phyloP scores from a whole-genome alignment of 2,113 vertebrate genomes.

The Deroptyus accipitrinus region DNA sequence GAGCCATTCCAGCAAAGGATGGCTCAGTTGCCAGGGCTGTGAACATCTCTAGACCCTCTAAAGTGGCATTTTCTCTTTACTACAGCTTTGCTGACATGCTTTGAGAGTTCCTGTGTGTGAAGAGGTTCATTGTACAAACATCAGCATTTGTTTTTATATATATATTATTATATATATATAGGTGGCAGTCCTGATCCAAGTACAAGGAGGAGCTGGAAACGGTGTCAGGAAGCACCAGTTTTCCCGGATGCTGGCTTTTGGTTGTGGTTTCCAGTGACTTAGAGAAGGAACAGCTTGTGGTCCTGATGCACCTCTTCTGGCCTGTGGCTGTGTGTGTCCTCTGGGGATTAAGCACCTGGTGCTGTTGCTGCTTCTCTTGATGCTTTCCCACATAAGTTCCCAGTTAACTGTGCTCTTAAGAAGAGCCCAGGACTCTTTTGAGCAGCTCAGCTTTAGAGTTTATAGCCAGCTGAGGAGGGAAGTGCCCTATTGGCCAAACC shows the following conservation, averaged over 20 bases:
- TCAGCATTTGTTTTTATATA: background rate
- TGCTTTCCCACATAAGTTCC: background rate
- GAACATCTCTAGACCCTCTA: background rate
- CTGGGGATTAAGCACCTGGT: background rate
- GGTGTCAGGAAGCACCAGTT: background rate
- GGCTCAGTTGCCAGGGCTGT: background rate
- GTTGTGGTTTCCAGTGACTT: constrained; percentile 36
- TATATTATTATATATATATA: background rate
- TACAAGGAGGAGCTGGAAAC: background rate
- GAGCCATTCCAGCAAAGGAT: background rate
- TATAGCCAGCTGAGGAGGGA: background rate
- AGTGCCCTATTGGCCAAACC: background rate
- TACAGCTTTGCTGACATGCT: background rate
- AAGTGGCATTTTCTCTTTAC: background rate
- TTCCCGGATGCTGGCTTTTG: background rate
- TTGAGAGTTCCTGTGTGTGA: background rate
- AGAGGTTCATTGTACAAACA: background rate
- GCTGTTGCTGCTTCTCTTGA: background rate
- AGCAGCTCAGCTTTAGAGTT: background rate
- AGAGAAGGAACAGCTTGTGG: constrained; percentile 38
- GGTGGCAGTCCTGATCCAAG: background rate
- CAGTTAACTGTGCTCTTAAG: background rate
- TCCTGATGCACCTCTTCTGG: background rate
- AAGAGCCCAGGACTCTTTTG: background rate
- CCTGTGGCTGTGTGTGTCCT: background rate